phyloP scores from a whole-genome alignment of 2,888 invertebrate species.

The Eledona agricola region DNA sequence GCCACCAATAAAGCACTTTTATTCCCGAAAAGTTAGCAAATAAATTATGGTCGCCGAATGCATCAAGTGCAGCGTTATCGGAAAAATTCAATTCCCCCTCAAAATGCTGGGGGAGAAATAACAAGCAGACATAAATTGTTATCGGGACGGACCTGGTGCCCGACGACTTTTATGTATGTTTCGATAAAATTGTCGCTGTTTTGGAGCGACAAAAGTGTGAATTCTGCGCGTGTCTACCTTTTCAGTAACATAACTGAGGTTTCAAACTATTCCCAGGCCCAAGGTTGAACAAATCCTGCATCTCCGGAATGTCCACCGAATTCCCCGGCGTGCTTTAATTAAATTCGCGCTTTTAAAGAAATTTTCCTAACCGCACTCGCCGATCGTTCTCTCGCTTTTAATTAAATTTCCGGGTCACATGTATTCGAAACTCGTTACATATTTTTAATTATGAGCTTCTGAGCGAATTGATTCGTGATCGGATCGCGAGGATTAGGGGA shows the following conservation, averaged over 20 bases:
- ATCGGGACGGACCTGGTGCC: no score
- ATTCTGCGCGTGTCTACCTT: conserved; percentile 25
- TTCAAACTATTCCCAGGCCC: conserved; percentile 30
- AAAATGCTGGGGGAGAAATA: conserved; percentile 37
- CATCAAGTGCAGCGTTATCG: conserved; percentile 31
- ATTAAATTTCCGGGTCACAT: conserved; percentile 16
- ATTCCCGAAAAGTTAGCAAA: conserved; percentile 15
- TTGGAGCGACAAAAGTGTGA: no score
- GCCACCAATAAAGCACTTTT: conserved; percentile 18
- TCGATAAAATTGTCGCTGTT: no score
- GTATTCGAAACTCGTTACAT: conserved; percentile 16
- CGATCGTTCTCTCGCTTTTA: conserved; percentile 8
- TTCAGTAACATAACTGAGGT: conserved; percentile 27
- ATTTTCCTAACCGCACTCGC: conserved; percentile 3
- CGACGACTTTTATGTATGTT: no score
- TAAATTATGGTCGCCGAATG: conserved; percentile 27
- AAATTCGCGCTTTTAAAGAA: conserved; percentile 25
- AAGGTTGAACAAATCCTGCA: conserved; percentile 33
- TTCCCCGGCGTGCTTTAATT: conserved; percentile 27
- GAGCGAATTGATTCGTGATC: conserved; percentile 10
- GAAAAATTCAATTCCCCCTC: conserved; percentile 18
- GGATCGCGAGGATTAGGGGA: conserved; percentile 3
- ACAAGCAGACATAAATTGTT: conserved; percentile 42
- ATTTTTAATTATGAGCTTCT: conserved; percentile 6
- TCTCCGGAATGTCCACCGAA: conserved; percentile 31